Percentiles rank a stretch among this genome's conserved stretches.
phyloP scores from a whole-genome alignment of 1,140 invertebrate species.

The Drepana arcuata region DNA sequence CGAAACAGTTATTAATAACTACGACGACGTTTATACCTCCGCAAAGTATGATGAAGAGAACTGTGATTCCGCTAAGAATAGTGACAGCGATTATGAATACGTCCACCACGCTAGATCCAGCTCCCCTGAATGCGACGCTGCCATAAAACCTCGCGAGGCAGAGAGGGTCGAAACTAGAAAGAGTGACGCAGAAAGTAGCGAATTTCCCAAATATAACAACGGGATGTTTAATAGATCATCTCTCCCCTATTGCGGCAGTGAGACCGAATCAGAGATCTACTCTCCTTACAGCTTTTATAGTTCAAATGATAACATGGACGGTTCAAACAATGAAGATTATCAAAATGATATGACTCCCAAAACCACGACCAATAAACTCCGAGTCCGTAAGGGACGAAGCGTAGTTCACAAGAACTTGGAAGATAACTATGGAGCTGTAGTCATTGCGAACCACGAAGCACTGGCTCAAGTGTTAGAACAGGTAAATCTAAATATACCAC shows the following conservation, averaged over 20 bases:
- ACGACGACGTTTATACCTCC: slow-evolving; percentile 66
- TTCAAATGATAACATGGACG: slow-evolving; percentile 60
- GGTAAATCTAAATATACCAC: too few relatives aligned
- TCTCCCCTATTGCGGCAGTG: slow-evolving; percentile 84
- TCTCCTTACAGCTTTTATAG: slow-evolving; percentile 84
- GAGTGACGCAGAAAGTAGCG: slow-evolving; percentile 22
- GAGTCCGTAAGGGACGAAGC: slow-evolving; percentile 82
- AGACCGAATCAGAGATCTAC: slow-evolving; percentile 86
- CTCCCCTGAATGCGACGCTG: slow-evolving; percentile 76
- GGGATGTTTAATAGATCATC: slow-evolving; percentile 67
- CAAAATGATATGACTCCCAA: slow-evolving; percentile 57
- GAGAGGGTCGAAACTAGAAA: slow-evolving; percentile 32
- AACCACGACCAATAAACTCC: slow-evolving; percentile 74
- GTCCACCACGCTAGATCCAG: slow-evolving; percentile 74
- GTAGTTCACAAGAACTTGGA: slow-evolving; percentile 87
- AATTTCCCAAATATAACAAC: slow-evolving; percentile 61
- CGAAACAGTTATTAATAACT: slow-evolving; percentile 58
- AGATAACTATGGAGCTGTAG: slow-evolving; percentile 89
- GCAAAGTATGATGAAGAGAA: slow-evolving; percentile 62
- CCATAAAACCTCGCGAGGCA: slow-evolving; percentile 54
- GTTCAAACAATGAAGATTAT: slow-evolving; percentile 58
- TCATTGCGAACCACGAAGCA: slow-evolving; percentile 91
- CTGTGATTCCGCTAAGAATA: slow-evolving; percentile 62
- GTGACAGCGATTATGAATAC: slow-evolving; percentile 78
- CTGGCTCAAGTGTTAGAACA: slow-evolving; percentile 87